Evolutionary conservation across 1,140 invertebrate genomes (phyloP).

Genomic region (Heterodera carotae): DNA sequence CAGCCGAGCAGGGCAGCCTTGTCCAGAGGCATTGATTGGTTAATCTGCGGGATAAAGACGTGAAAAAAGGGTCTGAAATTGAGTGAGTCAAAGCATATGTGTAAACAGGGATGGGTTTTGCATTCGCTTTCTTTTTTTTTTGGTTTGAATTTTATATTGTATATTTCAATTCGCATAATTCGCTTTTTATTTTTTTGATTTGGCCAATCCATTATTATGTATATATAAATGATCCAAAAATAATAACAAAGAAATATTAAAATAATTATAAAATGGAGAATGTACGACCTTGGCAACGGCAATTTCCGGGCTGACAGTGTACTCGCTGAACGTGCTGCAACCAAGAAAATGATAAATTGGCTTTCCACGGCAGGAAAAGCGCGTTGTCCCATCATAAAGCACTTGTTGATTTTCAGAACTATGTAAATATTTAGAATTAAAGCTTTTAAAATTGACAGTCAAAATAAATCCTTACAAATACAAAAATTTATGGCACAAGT

Average conservation of each 20-base stretch:
- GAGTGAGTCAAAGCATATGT: too few species aligned
- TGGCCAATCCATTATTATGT: too few species aligned
- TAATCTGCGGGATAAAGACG: constrained; percentile 69
- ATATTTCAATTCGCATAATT: too few species aligned
- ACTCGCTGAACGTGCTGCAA: constrained; percentile 95
- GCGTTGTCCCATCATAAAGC: constrained; percentile 88
- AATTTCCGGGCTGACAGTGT: constrained; percentile 94
- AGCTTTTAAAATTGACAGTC: too few species aligned
- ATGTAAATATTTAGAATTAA: not conserved
- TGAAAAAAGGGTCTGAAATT: not conserved
- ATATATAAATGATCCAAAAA: not conserved
- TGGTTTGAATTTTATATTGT: too few species aligned
- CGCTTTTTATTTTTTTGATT: too few species aligned
- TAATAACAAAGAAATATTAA: too few species aligned
- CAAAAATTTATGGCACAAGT: constrained; percentile 74
- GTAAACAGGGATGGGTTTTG: not conserved
- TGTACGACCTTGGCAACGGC: constrained; percentile 78
- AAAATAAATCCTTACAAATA: not conserved
- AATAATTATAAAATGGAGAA: not conserved
- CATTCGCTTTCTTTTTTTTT: too few species aligned
- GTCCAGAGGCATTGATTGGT: constrained; percentile 75
- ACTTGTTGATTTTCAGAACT: constrained; percentile 64
- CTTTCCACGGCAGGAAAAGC: constrained; percentile 87
- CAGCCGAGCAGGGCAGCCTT: constrained; percentile 95
- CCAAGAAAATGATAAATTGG: constrained; percentile 94